A percentile compares a stretch with the other conserved stretches of the same genome.
Evolutionary conservation across 1,140 invertebrate genomes (phyloP).

Genomic region (Monochamus saltuarius): DNA sequence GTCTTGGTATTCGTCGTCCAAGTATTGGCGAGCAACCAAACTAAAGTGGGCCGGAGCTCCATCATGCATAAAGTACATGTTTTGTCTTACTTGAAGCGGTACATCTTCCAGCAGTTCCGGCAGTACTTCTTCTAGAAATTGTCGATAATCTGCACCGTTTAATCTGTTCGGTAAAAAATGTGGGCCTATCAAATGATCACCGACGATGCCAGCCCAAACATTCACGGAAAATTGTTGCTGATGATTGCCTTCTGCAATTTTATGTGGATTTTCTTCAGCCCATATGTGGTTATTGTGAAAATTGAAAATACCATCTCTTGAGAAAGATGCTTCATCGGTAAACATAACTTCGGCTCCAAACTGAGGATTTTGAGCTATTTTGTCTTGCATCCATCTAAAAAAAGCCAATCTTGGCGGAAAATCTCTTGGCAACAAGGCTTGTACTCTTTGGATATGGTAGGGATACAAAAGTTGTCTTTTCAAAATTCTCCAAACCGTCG

Average conservation of each 20-base stretch:
- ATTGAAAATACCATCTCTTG: conserved; percentile 1
- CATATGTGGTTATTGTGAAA: conserved; percentile 7
- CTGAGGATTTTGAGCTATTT: too few species aligned
- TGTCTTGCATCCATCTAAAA: too few species aligned
- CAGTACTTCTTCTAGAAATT: conserved; percentile 2
- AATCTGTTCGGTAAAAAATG: neutral
- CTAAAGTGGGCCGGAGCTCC: conserved; percentile 17
- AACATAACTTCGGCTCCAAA: too few species aligned
- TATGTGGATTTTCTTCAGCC: conserved; percentile 11
- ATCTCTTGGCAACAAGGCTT: too few species aligned
- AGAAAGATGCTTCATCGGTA: conserved; percentile 8
- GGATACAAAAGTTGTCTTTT: too few species aligned
- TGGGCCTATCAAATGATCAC: conserved; percentile 9
- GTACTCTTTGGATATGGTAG: too few species aligned
- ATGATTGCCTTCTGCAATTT: conserved; percentile 1
- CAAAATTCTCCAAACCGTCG: too few species aligned
- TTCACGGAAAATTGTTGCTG: conserved; percentile 1
- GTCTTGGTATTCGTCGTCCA: conserved; percentile 1
- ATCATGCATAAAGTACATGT: conserved; percentile 19
- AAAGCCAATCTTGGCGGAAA: too few species aligned
- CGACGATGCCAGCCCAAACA: conserved; percentile 9
- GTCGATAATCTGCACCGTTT: conserved; percentile 7
- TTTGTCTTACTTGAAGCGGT: neutral
- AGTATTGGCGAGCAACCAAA: neutral
- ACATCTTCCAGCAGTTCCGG: conserved; percentile 14